A percentile compares a stretch with the other conserved stretches of the same genome.
Conservation (phyloP, 2,888 invertebrate genomes). For the Mamestra brassicae region DNA sequence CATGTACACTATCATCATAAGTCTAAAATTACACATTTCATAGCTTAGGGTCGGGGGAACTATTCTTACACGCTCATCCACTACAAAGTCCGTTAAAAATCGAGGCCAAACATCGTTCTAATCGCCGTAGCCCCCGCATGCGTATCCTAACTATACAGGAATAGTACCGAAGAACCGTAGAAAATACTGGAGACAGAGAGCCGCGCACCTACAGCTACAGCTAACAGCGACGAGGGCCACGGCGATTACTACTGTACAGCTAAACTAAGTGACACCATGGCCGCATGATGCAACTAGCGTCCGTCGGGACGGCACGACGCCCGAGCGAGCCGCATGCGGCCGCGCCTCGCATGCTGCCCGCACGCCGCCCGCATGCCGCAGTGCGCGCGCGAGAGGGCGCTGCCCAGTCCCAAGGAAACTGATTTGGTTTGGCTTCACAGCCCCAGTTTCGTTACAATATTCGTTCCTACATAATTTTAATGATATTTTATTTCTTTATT, state of each 20-base stretch:
- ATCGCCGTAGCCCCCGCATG: constrained; percentile 78
- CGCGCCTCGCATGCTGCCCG: background rate
- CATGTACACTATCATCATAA: constrained; percentile 66
- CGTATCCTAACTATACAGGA: constrained; percentile 49
- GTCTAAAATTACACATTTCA: constrained; percentile 89
- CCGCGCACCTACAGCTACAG: constrained; percentile 35
- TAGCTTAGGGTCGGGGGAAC: constrained; percentile 84
- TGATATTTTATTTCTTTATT: constrained; percentile 70
- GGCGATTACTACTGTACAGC: constrained; percentile 78
- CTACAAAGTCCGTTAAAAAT: constrained; percentile 83
- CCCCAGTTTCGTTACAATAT: constrained; percentile 80
- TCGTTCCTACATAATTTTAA: constrained; percentile 81
- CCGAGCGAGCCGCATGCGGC: constrained; percentile 15
- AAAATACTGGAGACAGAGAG: constrained; percentile 54
- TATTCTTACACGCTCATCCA: constrained; percentile 74
- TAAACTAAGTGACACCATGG: constrained; percentile 88
- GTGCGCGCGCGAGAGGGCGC: constrained; percentile 38
- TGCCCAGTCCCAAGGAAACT: constrained; percentile 75
- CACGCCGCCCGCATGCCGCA: background rate
- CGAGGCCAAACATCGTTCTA: constrained; percentile 86
- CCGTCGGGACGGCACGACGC: constrained; percentile 75
- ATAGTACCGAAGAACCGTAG: constrained; percentile 47
- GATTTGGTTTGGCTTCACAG: constrained; percentile 87
- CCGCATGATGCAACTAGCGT: constrained; percentile 88
- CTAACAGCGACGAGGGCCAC: constrained; percentile 69